Base-by-base conservation (phyloP, 2,888 invertebrate species). In the Stenoptilia bipunctidactyla region DNA sequence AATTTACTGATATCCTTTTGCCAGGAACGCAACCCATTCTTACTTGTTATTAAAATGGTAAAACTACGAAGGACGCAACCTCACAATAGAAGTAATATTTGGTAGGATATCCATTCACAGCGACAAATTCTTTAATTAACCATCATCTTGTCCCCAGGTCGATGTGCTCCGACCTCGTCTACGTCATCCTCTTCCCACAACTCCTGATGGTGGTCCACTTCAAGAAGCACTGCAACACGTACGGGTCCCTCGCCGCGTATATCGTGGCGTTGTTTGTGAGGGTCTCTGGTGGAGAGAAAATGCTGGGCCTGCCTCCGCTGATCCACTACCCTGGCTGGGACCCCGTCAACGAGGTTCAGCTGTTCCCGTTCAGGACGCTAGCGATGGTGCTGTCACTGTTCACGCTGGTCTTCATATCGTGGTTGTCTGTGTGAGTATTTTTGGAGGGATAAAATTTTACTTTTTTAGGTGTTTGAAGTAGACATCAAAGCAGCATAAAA, bases 141-240 rank as follows among this genome's bases (percentile, higher is more conserved):
- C 8, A 5, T 8, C 8, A 20, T 5, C 4, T 20, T 20, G 3
- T 20, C 6, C 48, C 0, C 71, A 93, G 93, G 92, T 97, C 96
- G 47, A 93, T 99, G 90, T 98, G 98, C 80, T 97, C 98, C 36
- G 99, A 99, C 82, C 86, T 99, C 67, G 98, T 99, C 50, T 99
- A 98, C 87, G 97, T 98, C 53, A 97, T 99, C 65, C 89, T 99
- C 53, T 99, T 99, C 79, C 98, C 99, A 0, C 99, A 97, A 80
- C 89, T 99, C 14, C 87, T 98, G 56, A 97, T 97, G 91, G 98
- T 98, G 54, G 97, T 99, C 14, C 97, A 98, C 83, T 94, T 97
- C 82, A 92, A 94, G 72, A 88, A 91, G 50, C 87, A 94, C 69
- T 96, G 96, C 84, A 99, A 99, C 85, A 98, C 98, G 8, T 99